Conservation (phyloP, 1,140 invertebrate genomes). For the Luehdorfia chinensis region DNA sequence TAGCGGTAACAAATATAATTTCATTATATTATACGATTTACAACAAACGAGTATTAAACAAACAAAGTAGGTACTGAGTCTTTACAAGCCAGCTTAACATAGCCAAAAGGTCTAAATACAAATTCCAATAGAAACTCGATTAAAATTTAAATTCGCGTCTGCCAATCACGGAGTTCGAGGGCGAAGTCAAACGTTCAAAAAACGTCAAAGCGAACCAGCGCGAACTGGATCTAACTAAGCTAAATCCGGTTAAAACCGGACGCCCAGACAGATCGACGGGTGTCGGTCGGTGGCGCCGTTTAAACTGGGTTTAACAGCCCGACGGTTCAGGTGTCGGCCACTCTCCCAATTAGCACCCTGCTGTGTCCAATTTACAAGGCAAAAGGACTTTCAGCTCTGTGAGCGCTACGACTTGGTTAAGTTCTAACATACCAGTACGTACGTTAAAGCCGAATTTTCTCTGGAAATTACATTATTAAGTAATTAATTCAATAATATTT, state of each 20-base stretch:
- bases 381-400: constrained; percentile 24
- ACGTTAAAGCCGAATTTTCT: not conserved
- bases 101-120: too few species aligned
- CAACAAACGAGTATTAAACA: too few species aligned
- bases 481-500: too few species aligned
- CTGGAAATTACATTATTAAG: too few species aligned
- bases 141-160: constrained; percentile 8
- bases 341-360: constrained; percentile 20
- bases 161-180: constrained; percentile 19
- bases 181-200: constrained; percentile 23
- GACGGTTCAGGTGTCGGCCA: constrained; percentile 21
- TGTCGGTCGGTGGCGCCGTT: constrained; percentile 1
- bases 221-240: constrained; percentile 33
- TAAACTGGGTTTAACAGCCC: constrained; percentile 22
- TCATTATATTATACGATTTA: too few species aligned
- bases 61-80: too few species aligned
- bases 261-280: constrained; percentile 15
- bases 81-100: too few species aligned
- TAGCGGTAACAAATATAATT: too few species aligned
- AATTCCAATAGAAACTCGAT: constrained; percentile 1
- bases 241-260: constrained; percentile 33
- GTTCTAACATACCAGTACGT: not conserved
- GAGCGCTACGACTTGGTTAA: constrained; percentile 11
- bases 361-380: constrained; percentile 23
- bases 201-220: constrained; percentile 28